Percentiles rank a stretch among this genome's conserved stretches.
Evolutionary conservation across 37 sponge, comb jelly and placozoan species (phyloP).

Genomic region (Eunapius fragilis): DNA sequence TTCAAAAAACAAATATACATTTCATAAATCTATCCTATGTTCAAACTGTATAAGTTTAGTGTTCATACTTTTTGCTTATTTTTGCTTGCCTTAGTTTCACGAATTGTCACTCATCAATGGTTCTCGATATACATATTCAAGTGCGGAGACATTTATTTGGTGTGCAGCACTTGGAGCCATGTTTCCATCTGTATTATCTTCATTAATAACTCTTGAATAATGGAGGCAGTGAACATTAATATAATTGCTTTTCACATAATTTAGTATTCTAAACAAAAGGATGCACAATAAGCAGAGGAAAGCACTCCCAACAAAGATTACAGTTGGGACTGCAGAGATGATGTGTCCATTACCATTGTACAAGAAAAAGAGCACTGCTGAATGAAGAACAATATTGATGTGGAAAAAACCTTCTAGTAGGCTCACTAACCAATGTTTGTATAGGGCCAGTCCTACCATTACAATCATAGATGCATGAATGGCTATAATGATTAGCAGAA

Average conservation of each 20-base stretch:
- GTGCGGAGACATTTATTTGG: no score
- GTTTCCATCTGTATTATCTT: no score
- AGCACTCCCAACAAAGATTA: not conserved
- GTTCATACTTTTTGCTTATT: no score
- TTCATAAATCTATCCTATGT: no score
- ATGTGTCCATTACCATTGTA: not conserved
- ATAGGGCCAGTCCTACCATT: not conserved
- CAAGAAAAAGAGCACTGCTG: conserved; percentile 14
- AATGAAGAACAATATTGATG: not conserved
- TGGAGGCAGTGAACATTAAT: not conserved
- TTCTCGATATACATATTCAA: no score
- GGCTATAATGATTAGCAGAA: not conserved
- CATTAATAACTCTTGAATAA: not conserved
- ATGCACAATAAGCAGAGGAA: not conserved
- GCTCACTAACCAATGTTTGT: not conserved
- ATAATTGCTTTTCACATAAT: not conserved
- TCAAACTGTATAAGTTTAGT: no score
- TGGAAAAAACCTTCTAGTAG: not conserved
- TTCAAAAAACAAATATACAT: no score
- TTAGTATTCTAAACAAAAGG: not conserved
- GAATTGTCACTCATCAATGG: no score
- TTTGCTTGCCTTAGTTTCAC: no score
- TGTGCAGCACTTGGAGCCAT: no score
- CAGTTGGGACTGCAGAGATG: not conserved
- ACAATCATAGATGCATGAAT: not conserved